Evolutionary conservation across 1,140 invertebrate species (phyloP), one percentile per base, ranked within the genome.

Genomic region (Nasonia longicornis): DNA sequence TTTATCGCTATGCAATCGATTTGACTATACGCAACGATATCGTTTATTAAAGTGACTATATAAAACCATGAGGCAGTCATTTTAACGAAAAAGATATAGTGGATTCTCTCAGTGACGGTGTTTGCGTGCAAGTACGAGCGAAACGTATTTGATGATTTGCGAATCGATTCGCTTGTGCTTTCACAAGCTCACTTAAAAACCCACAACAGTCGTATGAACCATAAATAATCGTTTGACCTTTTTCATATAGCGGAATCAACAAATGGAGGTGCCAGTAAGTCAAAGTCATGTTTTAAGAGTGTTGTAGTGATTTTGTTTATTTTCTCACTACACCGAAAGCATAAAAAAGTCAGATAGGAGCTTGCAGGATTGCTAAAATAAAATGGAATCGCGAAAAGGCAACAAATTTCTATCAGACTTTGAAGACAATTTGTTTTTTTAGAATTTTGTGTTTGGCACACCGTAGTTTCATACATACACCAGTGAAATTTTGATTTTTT

Each of bases 241-340:
- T 89, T 86, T 52, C 78, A 78, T 83, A 84, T 93, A 96, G 95
- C 94, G 93, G 94, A 95, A 93, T 94, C 93, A 87, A 92, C 94
- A 91, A 94, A 94, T 95, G 95, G 94, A 95, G 95, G 95, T 93
- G 93, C 95, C 92, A 96, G 95, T 96, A 95, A 96, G 95, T 96
- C 90, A 87, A 88, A 58, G 88, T 83, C 84, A 87, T 42, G 81
- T 89, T 86, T 64, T 90, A 89, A 89, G 87, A 87, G 89, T 91
- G 90, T 76, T 81, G 86, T 89, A 89, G 88, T 84, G 77, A 83
- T 84, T 85, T 82, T 83, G 7, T 85, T 82, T 64, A 77, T 75
- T 74, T 82, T 45, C 73, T 82, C 71, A 75, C 48, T 78, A 73
- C 75, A 74, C 76, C 14, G 52, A 74, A 58, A 58, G 14, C 42